These are phyloP conservation scores for Pogonocherus hispidulus DNA, from an alignment of 2,888 invertebrate species.

Conservation along the genomic window DNA sequence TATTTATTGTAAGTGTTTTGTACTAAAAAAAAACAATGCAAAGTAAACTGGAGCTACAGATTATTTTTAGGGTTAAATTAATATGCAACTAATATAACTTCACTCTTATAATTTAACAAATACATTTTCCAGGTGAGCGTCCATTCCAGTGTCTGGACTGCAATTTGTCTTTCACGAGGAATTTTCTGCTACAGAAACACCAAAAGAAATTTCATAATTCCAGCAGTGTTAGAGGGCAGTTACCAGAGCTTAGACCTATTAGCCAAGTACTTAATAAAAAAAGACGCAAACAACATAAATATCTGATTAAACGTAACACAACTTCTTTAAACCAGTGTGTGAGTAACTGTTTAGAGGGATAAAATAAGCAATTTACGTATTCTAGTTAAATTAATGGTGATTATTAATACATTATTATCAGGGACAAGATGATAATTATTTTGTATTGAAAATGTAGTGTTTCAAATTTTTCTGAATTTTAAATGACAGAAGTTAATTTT, in stretches of 20 bases:
- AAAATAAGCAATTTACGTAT: constrained; percentile 6
- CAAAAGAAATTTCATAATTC: constrained; percentile 58
- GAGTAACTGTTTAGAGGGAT: constrained; percentile 9
- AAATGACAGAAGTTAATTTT: too few relatives aligned
- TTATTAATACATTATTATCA: neutral
- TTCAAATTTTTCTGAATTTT: too few relatives aligned
- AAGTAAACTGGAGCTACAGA: too few relatives aligned
- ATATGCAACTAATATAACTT: too few relatives aligned
- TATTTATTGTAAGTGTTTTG: too few relatives aligned
- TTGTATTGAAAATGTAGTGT: too few relatives aligned
- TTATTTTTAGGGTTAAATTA: too few relatives aligned
- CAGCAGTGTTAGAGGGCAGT: constrained; percentile 39
- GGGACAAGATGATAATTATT: neutral
- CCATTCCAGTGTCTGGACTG: constrained; percentile 66
- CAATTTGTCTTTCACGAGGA: constrained; percentile 65
- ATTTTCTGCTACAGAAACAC: constrained; percentile 67
- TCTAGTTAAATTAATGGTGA: constrained; percentile 18
- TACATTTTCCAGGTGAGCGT: constrained; percentile 57
- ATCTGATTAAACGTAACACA: constrained; percentile 42
- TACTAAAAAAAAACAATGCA: too few relatives aligned
- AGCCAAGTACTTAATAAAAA: constrained; percentile 45
- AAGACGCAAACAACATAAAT: constrained; percentile 38
- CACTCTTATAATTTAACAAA: too few relatives aligned
- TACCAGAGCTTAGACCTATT: constrained; percentile 57
- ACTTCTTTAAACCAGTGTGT: constrained; percentile 5